Evolutionary conservation across 1,140 invertebrate species (phyloP), one percentile per base, ranked within the genome.

Genomic region (Drosophila kanapiae): DNA sequence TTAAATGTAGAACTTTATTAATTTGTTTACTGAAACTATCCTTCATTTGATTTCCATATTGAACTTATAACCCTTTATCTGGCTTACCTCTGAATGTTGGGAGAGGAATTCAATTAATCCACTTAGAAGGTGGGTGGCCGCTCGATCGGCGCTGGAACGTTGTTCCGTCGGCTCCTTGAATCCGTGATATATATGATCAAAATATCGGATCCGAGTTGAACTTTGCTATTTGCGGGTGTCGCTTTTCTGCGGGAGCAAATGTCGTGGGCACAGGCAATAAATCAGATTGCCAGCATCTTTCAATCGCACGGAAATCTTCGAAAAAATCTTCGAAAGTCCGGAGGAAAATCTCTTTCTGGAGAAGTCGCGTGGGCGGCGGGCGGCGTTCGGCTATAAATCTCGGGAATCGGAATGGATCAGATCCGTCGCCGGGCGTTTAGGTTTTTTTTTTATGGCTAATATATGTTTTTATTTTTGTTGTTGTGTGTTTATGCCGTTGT

Each of bases 31-130:
- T 3, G 13, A 14, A 5, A 38, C 31, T 31, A 31, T n/a, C 4
- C 8, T 0, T 51, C 2, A 53, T 3, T 6, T 35, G 31, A 35
- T 35, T 11, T 53, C 0, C 4, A 53, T 35, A 13, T 53, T 13
- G 7, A 9, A n/a, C 2, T 23, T 35, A 33, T 40, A 45, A 18
- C n/a, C 16, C 3, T 23, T 14, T 47, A 13, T 14, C 7, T 33
- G 53, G 38, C 84, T 84, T 42, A 87, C 84, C 84, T 87, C 85
- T 75, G 75, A 53, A 68, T 72, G 60, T 51, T 67, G 74, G 45
- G 42, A 78, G 47, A 78, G 74, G 47, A 88, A 90, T 84, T 84
- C 47, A 87, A 62, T 84, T 87, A 87, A 87, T 87, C 84, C 84
- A 87, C 84, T 54, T 75, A 78, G 77, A 51, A 75, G 77, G 60